Percentiles rank a stretch among this genome's conserved stretches.
Evolutionary conservation across 2,888 invertebrate genomes (phyloP).

Genomic region (Sympetrum striolatum): DNA sequence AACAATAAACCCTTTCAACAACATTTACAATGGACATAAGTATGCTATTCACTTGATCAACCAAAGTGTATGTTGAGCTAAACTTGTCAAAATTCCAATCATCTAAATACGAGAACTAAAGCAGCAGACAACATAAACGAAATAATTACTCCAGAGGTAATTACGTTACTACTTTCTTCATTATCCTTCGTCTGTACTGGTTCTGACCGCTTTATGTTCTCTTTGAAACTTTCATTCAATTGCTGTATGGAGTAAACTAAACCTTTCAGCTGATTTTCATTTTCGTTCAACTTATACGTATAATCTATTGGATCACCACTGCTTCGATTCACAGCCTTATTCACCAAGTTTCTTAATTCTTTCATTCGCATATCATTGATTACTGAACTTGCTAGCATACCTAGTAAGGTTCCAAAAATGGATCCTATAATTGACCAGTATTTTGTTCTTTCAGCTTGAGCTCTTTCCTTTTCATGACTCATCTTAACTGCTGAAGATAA

Average conservation of each 20-base stretch:
- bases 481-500: conserved; percentile 79
- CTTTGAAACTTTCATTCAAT: not conserved
- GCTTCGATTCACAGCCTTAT: not conserved
- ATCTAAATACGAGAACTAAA: not conserved
- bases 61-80: no score
- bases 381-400: conserved; percentile 71
- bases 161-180: not conserved
- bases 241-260: not conserved
- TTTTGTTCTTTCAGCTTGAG: conserved; percentile 82
- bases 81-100: no score
- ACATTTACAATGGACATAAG: no score
- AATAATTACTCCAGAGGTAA: not conserved
- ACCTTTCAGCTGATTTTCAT: not conserved
- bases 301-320: not conserved
- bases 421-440: conserved; percentile 83
- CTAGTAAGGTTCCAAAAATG: conserved; percentile 69
- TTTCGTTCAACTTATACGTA: not conserved
- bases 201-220: not conserved
- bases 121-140: not conserved
- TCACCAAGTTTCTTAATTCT: conserved; percentile 68
- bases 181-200: not conserved
- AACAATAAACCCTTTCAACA: no score
- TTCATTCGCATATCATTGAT: conserved; percentile 72
- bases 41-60: no score
- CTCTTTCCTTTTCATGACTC: conserved; percentile 82